A percentile compares a stretch with the other conserved stretches of the same genome.
Evolutionary conservation across 2,888 invertebrate species (phyloP).

Genomic region (Anoplius nigerrimus): DNA sequence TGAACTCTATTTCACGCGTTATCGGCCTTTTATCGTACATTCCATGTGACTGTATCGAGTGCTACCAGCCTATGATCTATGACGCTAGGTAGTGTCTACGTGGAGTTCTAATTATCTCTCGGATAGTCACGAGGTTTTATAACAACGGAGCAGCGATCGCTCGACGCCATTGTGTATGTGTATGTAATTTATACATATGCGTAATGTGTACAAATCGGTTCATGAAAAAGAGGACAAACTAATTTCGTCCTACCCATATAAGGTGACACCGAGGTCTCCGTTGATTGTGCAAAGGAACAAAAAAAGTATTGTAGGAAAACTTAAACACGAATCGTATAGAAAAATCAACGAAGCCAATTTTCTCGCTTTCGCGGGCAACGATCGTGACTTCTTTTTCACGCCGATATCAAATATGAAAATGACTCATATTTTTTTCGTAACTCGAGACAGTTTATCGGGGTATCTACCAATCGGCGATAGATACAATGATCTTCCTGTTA

Average conservation of each 20-base stretch:
- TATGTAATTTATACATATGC: no score
- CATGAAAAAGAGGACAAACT: no score
- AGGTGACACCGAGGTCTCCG: no score
- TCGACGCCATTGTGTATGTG: no score
- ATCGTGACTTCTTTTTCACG: constrained; percentile 6
- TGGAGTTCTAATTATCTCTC: no score
- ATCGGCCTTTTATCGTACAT: constrained; percentile 2
- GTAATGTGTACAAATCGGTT: no score
- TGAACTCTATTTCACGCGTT: constrained; percentile 1
- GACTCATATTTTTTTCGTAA: background rate
- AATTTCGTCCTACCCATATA: no score
- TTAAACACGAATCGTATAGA: no score
- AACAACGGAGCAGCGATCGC: constrained; percentile 30
- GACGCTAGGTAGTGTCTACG: no score
- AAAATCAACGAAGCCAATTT: no score
- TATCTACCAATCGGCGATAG: constrained; percentile 7
- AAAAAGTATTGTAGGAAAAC: no score
- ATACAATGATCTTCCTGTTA: background rate
- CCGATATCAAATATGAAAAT: constrained; percentile 1
- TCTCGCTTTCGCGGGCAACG: background rate
- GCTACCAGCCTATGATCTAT: constrained; percentile 9
- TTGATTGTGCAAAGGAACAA: no score
- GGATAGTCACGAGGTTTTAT: background rate
- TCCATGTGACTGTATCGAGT: background rate
- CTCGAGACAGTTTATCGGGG: background rate